Conservation (phyloP, 2,113 vertebrate species). For the Elanus axillaris region DNA sequence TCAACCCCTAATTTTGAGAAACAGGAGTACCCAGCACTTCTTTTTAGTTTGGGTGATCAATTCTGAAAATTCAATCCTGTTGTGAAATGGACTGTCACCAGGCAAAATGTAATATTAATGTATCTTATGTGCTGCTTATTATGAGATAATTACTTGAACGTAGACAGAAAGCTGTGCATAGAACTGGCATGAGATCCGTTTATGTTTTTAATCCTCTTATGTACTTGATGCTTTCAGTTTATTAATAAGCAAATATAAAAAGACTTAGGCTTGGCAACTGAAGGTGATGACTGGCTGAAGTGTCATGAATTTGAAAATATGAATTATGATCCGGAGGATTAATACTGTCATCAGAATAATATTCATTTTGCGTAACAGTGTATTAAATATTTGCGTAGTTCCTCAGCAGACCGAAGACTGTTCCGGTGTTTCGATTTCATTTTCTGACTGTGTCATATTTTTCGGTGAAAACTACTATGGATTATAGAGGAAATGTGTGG, state of each 20-base stretch:
- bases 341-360: background rate
- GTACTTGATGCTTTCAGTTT: background rate
- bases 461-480: background rate
- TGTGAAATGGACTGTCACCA: background rate
- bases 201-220: slow-evolving; percentile 13
- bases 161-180: background rate
- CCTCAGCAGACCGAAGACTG: background rate
- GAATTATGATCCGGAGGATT: background rate
- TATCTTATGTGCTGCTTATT: background rate
- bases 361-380: background rate
- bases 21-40: background rate
- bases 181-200: background rate
- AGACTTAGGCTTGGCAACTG: background rate
- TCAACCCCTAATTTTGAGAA: background rate
- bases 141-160: background rate
- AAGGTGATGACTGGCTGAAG: background rate
- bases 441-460: background rate
- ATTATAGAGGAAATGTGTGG: background rate
- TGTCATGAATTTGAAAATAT: background rate
- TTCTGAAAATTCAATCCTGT: background rate
- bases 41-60: background rate
- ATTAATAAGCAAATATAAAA: background rate
- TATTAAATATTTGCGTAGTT: background rate
- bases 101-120: background rate
- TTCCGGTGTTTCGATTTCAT: background rate